Conservation (phyloP, 1,140 invertebrate genomes). For the Colletes gigas region DNA sequence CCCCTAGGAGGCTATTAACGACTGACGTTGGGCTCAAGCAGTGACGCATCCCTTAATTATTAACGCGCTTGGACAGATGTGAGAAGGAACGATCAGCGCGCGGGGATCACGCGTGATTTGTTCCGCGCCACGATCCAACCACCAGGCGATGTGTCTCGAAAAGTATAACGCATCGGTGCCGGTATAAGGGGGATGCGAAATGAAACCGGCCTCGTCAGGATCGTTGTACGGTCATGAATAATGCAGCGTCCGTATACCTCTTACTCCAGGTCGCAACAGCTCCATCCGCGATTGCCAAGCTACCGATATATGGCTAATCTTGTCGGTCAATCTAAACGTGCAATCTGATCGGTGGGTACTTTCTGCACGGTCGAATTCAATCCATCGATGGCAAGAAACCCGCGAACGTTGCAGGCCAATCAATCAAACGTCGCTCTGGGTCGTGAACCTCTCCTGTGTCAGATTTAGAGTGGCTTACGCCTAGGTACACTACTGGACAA, state of each 20-base stretch:
- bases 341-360: not conserved
- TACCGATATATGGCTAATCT: slow-evolving; percentile 10
- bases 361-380: not conserved
- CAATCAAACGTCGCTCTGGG: slow-evolving; percentile 46
- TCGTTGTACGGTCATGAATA: slow-evolving; percentile 76
- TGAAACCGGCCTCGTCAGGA: slow-evolving; percentile 67
- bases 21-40: not conserved
- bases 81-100: slow-evolving; percentile 12
- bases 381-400: not conserved
- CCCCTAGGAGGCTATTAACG: not conserved
- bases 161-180: slow-evolving; percentile 39
- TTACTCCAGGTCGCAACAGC: slow-evolving; percentile 24
- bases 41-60: slow-evolving; percentile 65
- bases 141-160: slow-evolving; percentile 10
- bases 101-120: slow-evolving; percentile 60
- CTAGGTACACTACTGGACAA: not conserved
- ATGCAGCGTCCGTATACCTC: slow-evolving; percentile 70
- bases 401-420: not conserved
- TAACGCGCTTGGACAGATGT: slow-evolving; percentile 58
- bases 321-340: not conserved
- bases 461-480: slow-evolving; percentile 8
- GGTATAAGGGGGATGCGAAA: slow-evolving; percentile 28
- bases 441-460: not conserved
- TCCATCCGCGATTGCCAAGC: slow-evolving; percentile 32
- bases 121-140: slow-evolving; percentile 38